Percentiles rank a stretch among this genome's conserved stretches.
Evolutionary conservation across 2,888 invertebrate genomes (phyloP).

Genomic region (Aproaerema taeniolella): DNA sequence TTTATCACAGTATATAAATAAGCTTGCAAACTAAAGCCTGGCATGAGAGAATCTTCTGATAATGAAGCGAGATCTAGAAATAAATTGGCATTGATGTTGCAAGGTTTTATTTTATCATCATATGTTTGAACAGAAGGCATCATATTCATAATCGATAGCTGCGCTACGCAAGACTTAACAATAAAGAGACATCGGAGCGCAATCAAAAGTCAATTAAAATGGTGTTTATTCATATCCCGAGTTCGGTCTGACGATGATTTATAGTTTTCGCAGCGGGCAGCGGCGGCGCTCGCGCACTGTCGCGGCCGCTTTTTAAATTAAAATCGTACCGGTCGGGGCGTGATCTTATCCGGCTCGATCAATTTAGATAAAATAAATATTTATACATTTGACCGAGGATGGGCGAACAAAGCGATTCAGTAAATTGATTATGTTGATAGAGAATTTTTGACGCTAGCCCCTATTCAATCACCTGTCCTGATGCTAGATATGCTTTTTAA

Average conservation of each 20-base stretch:
- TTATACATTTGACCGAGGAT: constrained; percentile 71
- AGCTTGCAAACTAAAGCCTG: too few relatives aligned
- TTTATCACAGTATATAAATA: too few relatives aligned
- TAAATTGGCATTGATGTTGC: too few relatives aligned
- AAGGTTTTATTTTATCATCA: constrained; percentile 18
- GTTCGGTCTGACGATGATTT: constrained; percentile 59
- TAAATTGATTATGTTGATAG: constrained; percentile 72
- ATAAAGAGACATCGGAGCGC: constrained; percentile 55
- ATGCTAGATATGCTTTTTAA: constrained; percentile 43
- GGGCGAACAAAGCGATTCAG: constrained; percentile 69
- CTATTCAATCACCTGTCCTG: constrained; percentile 55
- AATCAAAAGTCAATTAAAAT: constrained; percentile 74
- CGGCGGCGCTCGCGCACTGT: constrained; percentile 59
- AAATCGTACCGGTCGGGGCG: constrained; percentile 64
- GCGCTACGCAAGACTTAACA: constrained; percentile 38
- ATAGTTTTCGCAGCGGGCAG: constrained; percentile 72
- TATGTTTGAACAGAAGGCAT: constrained; percentile 21
- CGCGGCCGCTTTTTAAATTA: constrained; percentile 70
- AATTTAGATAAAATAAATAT: constrained; percentile 78
- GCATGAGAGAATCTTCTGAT: too few relatives aligned
- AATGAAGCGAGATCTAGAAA: too few relatives aligned
- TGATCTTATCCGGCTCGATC: constrained; percentile 74
- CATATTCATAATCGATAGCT: constrained; percentile 49
- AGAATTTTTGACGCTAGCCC: constrained; percentile 50
- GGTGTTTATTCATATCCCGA: constrained; percentile 67